Evolutionary conservation across 2,888 invertebrate genomes (phyloP).

Genomic region (Mesorhabditis spiculigera): DNA sequence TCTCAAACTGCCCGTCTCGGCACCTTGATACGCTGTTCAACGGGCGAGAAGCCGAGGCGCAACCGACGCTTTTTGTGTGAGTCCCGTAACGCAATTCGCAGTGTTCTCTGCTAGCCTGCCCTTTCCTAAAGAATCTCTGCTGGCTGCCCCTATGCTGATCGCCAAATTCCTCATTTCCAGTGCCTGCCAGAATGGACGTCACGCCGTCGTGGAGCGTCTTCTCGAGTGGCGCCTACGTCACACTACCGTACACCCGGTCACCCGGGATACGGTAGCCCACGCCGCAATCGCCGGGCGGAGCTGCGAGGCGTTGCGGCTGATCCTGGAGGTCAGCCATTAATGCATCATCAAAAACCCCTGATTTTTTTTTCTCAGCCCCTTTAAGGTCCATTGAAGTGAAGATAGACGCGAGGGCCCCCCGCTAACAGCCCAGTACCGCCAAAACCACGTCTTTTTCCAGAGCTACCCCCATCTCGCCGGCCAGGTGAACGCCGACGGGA

Average conservation of each 20-base stretch:
- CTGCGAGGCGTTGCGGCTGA: slow-evolving; percentile 72
- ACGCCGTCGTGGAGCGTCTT: slow-evolving; percentile 74
- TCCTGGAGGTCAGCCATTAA: slow-evolving; percentile 66
- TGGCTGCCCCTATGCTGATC: not conserved
- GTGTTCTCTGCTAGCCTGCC: not conserved
- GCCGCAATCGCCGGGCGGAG: slow-evolving; percentile 84
- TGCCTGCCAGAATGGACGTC: slow-evolving; percentile 80
- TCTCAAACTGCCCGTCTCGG: not conserved
- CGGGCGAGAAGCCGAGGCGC: slow-evolving; percentile 81
- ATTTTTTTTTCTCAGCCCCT: not conserved
- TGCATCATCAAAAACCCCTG: not conserved
- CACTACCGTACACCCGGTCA: slow-evolving; percentile 82
- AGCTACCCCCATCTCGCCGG: slow-evolving; percentile 34
- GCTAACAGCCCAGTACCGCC: not conserved
- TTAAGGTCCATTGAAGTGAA: not conserved
- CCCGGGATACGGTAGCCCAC: slow-evolving; percentile 86
- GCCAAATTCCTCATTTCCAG: slow-evolving; percentile 61
- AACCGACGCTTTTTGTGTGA: slow-evolving; percentile 81
- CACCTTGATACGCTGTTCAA: slow-evolving; percentile 69
- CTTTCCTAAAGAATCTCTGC: too few species aligned
- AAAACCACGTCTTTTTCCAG: slow-evolving; percentile 19
- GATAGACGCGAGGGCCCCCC: not conserved
- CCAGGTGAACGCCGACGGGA: slow-evolving; percentile 42
- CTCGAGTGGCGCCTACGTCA: slow-evolving; percentile 77
- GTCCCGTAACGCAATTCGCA: slow-evolving; percentile 54